phyloP scores from a whole-genome alignment of 2,113 vertebrate species.

The Nibea albiflora region DNA sequence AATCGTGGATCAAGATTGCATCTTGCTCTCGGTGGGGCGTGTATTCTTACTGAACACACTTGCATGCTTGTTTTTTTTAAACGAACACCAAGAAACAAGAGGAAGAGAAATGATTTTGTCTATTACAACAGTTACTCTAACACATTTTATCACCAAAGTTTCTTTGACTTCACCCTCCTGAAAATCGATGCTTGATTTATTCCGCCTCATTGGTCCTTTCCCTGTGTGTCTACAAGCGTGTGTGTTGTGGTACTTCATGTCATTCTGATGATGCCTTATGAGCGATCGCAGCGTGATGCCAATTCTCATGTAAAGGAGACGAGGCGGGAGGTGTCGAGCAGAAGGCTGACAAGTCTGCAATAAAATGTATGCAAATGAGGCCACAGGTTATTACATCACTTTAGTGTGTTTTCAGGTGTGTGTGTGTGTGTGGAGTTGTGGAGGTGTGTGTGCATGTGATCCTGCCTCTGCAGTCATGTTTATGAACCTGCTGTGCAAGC shows the following conservation, averaged over 20 bases:
- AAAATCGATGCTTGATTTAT: neutral
- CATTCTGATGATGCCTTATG: slow-evolving; percentile 37
- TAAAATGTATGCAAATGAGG: slow-evolving; percentile 80
- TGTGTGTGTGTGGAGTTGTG: neutral
- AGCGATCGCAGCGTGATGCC: slow-evolving; percentile 58
- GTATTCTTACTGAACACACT: neutral
- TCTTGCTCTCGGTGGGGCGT: slow-evolving; percentile 34
- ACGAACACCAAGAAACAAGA: neutral
- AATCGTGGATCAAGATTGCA: slow-evolving; percentile 52
- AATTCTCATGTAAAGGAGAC: slow-evolving; percentile 38
- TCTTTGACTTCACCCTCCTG: neutral
- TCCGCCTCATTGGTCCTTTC: slow-evolving; percentile 40
- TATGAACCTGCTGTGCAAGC: slow-evolving; percentile 62
- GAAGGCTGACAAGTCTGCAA: slow-evolving; percentile 65
- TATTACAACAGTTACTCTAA: slow-evolving; percentile 4
- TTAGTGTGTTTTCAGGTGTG: slow-evolving; percentile 4
- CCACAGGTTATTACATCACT: slow-evolving; percentile 71
- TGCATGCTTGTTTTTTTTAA: neutral
- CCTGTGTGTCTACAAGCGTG: neutral
- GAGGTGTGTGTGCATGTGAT: neutral
- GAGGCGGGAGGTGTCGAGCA: slow-evolving; percentile 43
- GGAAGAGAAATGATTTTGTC: neutral
- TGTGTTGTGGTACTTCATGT: slow-evolving; percentile 29
- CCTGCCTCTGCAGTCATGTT: slow-evolving; percentile 34
- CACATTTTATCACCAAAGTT: slow-evolving; percentile 30